A percentile compares a stretch with the other conserved stretches of the same genome.
Conservation (phyloP, 2,888 invertebrate species). For the Desoria tigrina region DNA sequence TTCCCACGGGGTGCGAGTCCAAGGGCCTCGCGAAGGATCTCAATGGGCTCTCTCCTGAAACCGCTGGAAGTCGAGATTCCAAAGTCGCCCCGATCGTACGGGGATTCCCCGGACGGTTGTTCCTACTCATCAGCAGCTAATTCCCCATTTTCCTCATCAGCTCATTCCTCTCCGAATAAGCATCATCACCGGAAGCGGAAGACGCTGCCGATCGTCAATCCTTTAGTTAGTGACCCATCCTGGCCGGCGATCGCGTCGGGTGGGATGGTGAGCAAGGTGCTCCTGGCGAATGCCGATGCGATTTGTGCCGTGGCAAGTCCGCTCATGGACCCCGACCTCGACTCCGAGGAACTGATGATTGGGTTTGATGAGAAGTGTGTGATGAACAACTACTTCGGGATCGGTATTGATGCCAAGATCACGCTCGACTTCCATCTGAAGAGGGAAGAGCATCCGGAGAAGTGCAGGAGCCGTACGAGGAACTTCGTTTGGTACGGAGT, state of each 20-base stretch:
- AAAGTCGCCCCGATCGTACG: constrained; percentile 48
- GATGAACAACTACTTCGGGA: constrained; percentile 99
- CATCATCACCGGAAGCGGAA: constrained; percentile 62
- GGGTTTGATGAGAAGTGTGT: constrained; percentile 82
- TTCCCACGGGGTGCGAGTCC: constrained; percentile 53
- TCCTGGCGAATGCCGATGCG: constrained; percentile 93
- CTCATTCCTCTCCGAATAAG: constrained; percentile 59
- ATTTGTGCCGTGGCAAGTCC: constrained; percentile 90
- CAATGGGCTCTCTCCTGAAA: constrained; percentile 85
- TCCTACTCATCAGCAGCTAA: constrained; percentile 47
- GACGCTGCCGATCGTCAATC: constrained; percentile 84
- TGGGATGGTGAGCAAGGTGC: constrained; percentile 90
- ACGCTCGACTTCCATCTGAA: constrained; percentile 95
- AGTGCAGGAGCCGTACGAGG: constrained; percentile 88
- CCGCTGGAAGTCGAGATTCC: constrained; percentile 61
- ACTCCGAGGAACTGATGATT: constrained; percentile 49
- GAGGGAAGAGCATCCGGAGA: constrained; percentile 94
- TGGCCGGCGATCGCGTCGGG: constrained; percentile 69
- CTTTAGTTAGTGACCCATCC: constrained; percentile 78
- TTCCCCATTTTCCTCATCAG: constrained; percentile 57
- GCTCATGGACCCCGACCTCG: constrained; percentile 79
- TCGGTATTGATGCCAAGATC: constrained; percentile 97
- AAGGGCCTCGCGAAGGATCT: constrained; percentile 81
- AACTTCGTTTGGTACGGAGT: constrained; percentile 90
- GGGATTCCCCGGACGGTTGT: constrained; percentile 40